Conservation (phyloP, 2,888 invertebrate genomes). For the Papilio protenor region DNA sequence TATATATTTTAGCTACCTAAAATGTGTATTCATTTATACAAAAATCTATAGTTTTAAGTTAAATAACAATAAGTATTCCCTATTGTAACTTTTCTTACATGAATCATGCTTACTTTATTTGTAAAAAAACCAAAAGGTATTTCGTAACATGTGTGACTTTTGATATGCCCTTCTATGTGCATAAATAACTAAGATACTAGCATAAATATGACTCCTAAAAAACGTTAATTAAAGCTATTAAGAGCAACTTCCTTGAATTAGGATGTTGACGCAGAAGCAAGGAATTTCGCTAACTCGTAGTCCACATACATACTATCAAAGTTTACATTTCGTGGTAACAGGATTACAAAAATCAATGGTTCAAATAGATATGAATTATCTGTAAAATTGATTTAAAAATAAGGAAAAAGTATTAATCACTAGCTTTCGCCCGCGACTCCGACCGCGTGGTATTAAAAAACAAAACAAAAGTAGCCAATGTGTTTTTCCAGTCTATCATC, state of each 20-base stretch:
- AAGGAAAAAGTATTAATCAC: too few relatives aligned
- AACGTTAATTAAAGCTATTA: not conserved
- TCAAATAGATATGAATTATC: too few relatives aligned
- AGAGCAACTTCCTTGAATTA: not conserved
- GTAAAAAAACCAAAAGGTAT: too few relatives aligned
- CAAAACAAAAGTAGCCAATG: too few relatives aligned
- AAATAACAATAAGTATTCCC: too few relatives aligned
- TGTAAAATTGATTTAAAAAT: too few relatives aligned
- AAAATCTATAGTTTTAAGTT: not conserved
- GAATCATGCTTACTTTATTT: too few relatives aligned
- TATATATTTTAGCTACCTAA: not conserved
- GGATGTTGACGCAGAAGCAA: conserved; percentile 5
- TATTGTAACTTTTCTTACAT: not conserved
- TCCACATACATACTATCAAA: not conserved
- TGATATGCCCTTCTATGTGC: not conserved
- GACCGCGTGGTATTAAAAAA: too few relatives aligned
- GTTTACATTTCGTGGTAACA: not conserved
- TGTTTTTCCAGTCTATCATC: too few relatives aligned
- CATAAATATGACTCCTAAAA: not conserved
- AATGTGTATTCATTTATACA: not conserved
- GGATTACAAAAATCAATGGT: not conserved
- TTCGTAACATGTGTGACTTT: not conserved
- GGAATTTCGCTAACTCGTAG: conserved; percentile 14
- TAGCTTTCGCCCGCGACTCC: too few relatives aligned
- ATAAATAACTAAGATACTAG: not conserved